Evolutionary conservation across 2,113 vertebrate genomes (phyloP), one percentile per base, ranked within the genome.

Genomic region (Pelmatolapia mariae): DNA sequence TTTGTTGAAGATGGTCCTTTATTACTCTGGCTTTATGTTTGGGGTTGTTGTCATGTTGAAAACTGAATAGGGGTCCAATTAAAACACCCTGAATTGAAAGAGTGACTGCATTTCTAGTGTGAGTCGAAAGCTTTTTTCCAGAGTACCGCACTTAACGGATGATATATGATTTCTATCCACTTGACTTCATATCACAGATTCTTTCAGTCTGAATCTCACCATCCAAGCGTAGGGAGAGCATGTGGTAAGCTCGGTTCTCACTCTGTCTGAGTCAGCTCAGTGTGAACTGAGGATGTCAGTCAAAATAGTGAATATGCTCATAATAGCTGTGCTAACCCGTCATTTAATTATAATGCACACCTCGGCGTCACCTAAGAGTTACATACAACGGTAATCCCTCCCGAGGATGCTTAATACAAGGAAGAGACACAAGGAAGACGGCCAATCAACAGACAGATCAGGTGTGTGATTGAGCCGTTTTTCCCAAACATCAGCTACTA

Each of bases 241-340:
- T 54, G 80, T 84, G 59, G 36, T 59, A 76, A 87, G 83, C 26
- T 40, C 26, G 54, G 68, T 83, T 43, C 5, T 47, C 52, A 52
- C 56, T 57, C 52, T 7, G 38, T 73, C 80, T 50, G 79, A 88
- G 61, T 89, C 84, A 86, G 66, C 68, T 57, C 38, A 13, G 82
- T 82, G 76, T 78, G 53, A 88, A 85, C 45, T 31, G 63, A 82
- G 40, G 40, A 47, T 82, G 89, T 83, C 87, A 87, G 76, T 92
- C 89, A 93, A 86, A 89, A 83, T 89, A 89, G 87, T 86, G 76
- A 89, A 86, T 81, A 80, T 81, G 33, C 82, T 81, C 40, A 79
- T 87, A 86, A 91, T 45, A 82, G 86, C 89, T 84, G 57, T 16
- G 81, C 85, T 83, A 73, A 85, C 84, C 29, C 73, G 71, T 81